phyloP scores from a whole-genome alignment of 2,797 vertebrate genomes.

The Labeo calbasu region DNA sequence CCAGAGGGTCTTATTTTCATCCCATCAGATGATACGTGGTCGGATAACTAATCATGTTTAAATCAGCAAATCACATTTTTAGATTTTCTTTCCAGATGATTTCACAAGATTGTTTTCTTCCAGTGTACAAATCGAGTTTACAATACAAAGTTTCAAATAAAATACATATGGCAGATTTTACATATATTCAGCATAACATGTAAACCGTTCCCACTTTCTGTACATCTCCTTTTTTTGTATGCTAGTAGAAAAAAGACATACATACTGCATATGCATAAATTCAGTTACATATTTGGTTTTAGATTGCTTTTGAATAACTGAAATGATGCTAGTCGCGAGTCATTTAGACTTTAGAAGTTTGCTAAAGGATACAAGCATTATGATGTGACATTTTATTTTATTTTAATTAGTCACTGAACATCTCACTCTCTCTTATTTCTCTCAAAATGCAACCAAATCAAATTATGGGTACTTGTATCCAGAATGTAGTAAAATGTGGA shows the following conservation, averaged over 20 bases:
- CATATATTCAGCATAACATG: not conserved
- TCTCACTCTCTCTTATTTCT: not conserved
- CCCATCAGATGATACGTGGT: not conserved
- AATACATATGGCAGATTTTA: not conserved
- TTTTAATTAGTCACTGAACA: not conserved
- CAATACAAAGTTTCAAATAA: not conserved
- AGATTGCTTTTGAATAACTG: not conserved
- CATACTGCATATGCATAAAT: not conserved
- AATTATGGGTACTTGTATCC: constrained; percentile 12
- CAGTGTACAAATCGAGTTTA: not conserved
- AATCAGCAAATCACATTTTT: not conserved
- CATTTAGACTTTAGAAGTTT: not conserved
- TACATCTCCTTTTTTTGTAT: not conserved
- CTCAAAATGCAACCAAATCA: not conserved
- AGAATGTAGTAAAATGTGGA: not conserved
- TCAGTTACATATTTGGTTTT: not conserved
- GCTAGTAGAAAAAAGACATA: not conserved
- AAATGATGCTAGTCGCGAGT: not conserved
- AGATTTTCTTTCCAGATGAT: not conserved
- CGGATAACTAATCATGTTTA: not conserved
- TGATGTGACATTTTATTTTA: not conserved
- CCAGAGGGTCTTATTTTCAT: not conserved
- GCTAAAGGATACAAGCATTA: not conserved
- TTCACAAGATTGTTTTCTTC: not conserved
- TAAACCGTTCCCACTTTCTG: not conserved